These are phyloP conservation scores for Ditylenchus weischeri DNA, from an alignment of 2,888 invertebrate genomes.

Conservation along the genomic window DNA sequence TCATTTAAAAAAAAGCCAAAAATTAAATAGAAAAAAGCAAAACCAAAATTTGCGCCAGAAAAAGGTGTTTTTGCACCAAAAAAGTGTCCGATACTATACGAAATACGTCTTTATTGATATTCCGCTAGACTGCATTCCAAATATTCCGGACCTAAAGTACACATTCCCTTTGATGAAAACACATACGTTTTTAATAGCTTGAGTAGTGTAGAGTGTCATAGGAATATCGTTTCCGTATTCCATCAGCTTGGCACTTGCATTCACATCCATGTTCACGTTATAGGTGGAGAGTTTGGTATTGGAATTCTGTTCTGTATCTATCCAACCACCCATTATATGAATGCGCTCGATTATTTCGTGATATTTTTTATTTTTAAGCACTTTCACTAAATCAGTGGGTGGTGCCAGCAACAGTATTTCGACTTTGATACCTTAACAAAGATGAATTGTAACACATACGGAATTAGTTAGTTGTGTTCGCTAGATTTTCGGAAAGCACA, in stretches of 20 bases:
- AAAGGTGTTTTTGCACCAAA: too few relatives aligned
- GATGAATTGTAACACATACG: too few relatives aligned
- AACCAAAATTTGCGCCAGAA: too few relatives aligned
- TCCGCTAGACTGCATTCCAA: too few relatives aligned
- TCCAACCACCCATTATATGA: slow-evolving; percentile 14
- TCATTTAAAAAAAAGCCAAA: too few relatives aligned
- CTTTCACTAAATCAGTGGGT: slow-evolving; percentile 11
- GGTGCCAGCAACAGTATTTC: slow-evolving; percentile 11
- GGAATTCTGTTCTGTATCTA: background rate
- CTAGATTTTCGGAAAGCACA: too few relatives aligned
- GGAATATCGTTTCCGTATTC: background rate
- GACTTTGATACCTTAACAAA: background rate
- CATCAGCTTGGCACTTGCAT: slow-evolving; percentile 5
- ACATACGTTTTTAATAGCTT: background rate
- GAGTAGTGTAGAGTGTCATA: slow-evolving; percentile 6
- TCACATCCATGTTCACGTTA: slow-evolving; percentile 16
- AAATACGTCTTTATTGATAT: too few relatives aligned
- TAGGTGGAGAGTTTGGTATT: background rate
- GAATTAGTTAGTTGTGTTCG: too few relatives aligned
- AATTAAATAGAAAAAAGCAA: too few relatives aligned
- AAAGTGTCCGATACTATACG: too few relatives aligned
- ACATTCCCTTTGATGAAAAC: too few relatives aligned
- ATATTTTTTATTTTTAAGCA: background rate
- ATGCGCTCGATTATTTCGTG: background rate
- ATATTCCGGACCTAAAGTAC: too few relatives aligned